Evolutionary conservation across 1,140 invertebrate species (phyloP), one percentile per base, ranked within the genome.

Genomic region (Pomacea maculata): DNA sequence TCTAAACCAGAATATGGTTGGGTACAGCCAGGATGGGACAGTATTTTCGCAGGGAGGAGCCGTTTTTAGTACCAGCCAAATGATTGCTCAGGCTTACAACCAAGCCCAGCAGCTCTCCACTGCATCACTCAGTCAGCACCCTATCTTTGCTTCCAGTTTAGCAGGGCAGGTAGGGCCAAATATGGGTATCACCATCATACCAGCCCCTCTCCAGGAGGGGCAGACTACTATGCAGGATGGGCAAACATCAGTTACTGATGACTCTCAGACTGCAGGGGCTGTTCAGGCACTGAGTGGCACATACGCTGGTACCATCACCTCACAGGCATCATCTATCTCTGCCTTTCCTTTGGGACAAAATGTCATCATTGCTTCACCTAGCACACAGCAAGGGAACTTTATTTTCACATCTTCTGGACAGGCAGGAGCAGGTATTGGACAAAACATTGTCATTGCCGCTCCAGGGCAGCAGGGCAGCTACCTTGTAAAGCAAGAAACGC

Each of bases 11-110:
- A 79, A 79, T n/a, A 64, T 83, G 82, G 82, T 83, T 63, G 65
- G 72, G 71, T 83, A 83, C 73, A 81, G 64, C 61, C 79, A 79
- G 73, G 82, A 81, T 61, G 80, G 82, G 11, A 77, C 75, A 5
- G 71, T 75, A 12, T 78, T 79, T 21, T 79, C 82, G 8, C 82
- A 81, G 75, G 75, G 65, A 61, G 80, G 67, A 12, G 25, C 77
- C 2, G 76, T 75, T 4, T 74, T 83, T 21, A 78, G 77, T 45
- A 77, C 78, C 54, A 83, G 82, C 61, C 82, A 83, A 64, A 83
- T 83, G 80, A 83, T 83, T 52, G 82, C 82, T 12, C 82, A 83
- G 65, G 82, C 82, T 34, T 83, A 81, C 77, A 83, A 80, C 67
- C 82, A 83, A 73, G 82, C 82, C 55, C 82, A 83, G 80, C 79